Evolutionary conservation across 2,888 invertebrate genomes (phyloP).

Genomic region (Drosophila falleni): DNA sequence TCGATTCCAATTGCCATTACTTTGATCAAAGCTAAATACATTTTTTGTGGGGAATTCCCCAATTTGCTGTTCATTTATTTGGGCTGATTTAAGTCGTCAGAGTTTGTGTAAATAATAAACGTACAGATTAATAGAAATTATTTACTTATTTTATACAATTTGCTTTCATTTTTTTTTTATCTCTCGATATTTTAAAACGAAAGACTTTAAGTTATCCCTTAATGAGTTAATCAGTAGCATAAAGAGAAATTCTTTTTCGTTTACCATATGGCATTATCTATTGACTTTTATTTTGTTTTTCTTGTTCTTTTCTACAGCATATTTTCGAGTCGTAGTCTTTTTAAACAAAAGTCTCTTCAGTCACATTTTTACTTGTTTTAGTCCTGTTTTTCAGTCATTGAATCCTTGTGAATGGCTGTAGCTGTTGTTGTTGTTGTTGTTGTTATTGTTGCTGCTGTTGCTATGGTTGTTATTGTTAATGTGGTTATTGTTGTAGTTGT

Average conservation of each 20-base stretch:
- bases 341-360: neutral
- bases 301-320: neutral
- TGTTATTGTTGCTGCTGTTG: conserved; percentile 1
- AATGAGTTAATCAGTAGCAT: neutral
- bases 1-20: conserved; percentile 5
- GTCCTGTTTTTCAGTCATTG: conserved; percentile 23
- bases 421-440: conserved; percentile 15
- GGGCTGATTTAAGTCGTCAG: too few relatives aligned
- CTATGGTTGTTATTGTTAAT: neutral
- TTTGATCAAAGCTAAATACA: conserved; percentile 3
- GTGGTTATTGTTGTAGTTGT: neutral
- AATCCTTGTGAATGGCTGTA: conserved; percentile 44
- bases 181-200: too few relatives aligned
- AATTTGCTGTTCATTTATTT: neutral
- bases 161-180: neutral
- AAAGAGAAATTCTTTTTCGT: neutral
- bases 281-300: neutral
- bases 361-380: conserved; percentile 20
- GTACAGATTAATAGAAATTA: neutral
- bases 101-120: neutral
- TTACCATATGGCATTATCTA: neutral
- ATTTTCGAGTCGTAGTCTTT: neutral
- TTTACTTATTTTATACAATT: neutral
- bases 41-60: conserved; percentile 3
- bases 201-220: too few relatives aligned